Conservation (phyloP, 2,113 vertebrate species). For the Bos taurus region ARS-UCD2.0 NC_037347.1:66449001-66449500, state of each 20-base stretch:
- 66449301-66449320: not conserved
- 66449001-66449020: not conserved
- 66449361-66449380: fast-evolving
- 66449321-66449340: not conserved
- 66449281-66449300: not conserved
- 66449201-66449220: not conserved
- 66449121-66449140: not conserved
- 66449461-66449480: fast-evolving
- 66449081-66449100: not conserved
- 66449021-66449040: not conserved
- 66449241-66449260: not conserved
- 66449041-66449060: not conserved
- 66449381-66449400: not conserved
- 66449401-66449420: fast-evolving
- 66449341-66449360: not conserved
- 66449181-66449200: not conserved
- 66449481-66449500: not conserved
- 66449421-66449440: too few species aligned
- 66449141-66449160: not conserved
- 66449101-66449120: not conserved
- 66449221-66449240: not conserved
- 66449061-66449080: not conserved
- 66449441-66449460: not conserved
- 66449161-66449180: fast-evolving
- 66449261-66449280: not conserved